phyloP scores from a whole-genome alignment of 2,888 invertebrate species.

The Kuschelorhynchus macadamiae region DNA sequence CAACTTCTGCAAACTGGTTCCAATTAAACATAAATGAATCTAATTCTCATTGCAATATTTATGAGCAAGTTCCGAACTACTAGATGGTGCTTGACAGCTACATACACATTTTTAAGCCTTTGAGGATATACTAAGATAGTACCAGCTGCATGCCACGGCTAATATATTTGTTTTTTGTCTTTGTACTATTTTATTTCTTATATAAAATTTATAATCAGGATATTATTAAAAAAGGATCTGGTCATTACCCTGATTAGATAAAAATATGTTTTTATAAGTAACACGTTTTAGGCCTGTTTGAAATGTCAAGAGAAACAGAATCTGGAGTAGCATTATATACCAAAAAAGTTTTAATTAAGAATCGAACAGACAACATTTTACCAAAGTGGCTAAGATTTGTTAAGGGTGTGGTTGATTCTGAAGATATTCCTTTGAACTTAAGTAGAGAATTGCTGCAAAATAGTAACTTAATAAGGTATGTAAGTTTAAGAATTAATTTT shows the following conservation, averaged over 20 bases:
- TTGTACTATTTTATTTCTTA: neutral
- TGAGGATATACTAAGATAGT: too few species aligned
- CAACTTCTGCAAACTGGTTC: too few species aligned
- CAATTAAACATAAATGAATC: too few species aligned
- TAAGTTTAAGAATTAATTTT: neutral
- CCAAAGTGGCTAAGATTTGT: conserved; percentile 97
- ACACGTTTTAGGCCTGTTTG: conserved; percentile 84
- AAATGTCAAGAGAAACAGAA: conserved; percentile 88
- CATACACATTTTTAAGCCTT: too few species aligned
- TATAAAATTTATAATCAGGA: conserved; percentile 10
- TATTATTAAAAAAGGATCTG: too few species aligned
- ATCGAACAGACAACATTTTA: conserved; percentile 89
- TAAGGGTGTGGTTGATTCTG: conserved; percentile 98
- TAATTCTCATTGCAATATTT: too few species aligned
- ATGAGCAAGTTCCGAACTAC: too few species aligned
- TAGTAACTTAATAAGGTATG: conserved; percentile 86
- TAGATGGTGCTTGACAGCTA: too few species aligned
- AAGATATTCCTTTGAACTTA: conserved; percentile 97
- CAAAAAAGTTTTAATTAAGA: conserved; percentile 93
- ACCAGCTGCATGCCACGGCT: too few species aligned
- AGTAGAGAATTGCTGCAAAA: conserved; percentile 97
- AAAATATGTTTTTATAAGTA: too few species aligned
- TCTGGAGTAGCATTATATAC: conserved; percentile 92
- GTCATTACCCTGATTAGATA: too few species aligned
- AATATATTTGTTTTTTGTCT: too few species aligned